Conservation (phyloP, 2,113 vertebrate species). For the Catharus minimus region DNA sequence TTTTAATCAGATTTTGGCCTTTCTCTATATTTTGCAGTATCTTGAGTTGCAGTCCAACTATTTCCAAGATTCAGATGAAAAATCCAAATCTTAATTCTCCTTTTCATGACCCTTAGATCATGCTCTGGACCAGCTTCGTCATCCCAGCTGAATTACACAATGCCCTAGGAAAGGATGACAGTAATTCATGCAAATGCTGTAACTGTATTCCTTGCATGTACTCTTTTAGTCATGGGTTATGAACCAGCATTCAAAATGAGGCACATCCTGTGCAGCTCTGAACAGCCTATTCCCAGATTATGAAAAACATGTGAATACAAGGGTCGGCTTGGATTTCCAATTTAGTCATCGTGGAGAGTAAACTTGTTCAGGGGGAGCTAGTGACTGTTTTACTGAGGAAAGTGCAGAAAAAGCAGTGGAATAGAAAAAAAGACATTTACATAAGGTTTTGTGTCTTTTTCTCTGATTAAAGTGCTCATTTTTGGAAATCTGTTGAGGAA, state of each 20-base stretch:
- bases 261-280: slow-evolving; percentile 44
- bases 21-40: background rate
- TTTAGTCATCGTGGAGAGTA: background rate
- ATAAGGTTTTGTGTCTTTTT: background rate
- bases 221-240: slow-evolving; percentile 39
- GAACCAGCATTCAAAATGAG: slow-evolving; percentile 37
- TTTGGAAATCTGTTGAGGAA: background rate
- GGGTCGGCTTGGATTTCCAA: background rate
- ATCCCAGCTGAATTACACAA: slow-evolving; percentile 49
- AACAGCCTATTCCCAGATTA: slow-evolving; percentile 23
- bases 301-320: slow-evolving; percentile 31
- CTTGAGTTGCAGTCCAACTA: background rate
- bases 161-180: slow-evolving; percentile 34
- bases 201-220: background rate
- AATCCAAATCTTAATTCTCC: background rate
- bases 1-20: slow-evolving; percentile 1
- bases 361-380: background rate
- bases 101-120: background rate
- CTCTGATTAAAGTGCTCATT: background rate
- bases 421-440: background rate
- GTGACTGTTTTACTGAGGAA: background rate
- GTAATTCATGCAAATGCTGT: slow-evolving; percentile 32
- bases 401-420: background rate
- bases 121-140: background rate
- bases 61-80: slow-evolving; percentile 13